Base-by-base conservation (phyloP, 2,888 invertebrate genomes). In the Mellilla xanthometata region DNA sequence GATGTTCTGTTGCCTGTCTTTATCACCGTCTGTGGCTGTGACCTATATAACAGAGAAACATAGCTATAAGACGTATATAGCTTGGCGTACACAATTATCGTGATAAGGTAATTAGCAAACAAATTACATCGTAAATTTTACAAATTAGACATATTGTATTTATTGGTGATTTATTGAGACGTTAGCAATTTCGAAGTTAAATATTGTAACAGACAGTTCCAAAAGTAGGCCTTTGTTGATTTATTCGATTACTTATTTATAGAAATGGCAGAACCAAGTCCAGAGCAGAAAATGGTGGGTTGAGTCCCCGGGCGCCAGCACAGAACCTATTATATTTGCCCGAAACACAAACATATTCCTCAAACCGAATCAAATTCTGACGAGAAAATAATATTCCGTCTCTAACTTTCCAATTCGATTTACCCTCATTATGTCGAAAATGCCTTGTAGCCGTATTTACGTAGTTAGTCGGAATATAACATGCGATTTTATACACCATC, bases 1-100 rank as follows among this genome's bases (percentile, higher is more conserved):
- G 78, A 99, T 98, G 81, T 97, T 96, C 81, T 97, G 97, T 43
- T 96, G 96, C 57, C 98, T 93, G 79, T 98, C 97, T 76, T 96
- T 96, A 85, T 99, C 98, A 36, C 98, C 98, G 82, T 99, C 98
- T 6, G 96, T 97, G 28, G 98, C 99, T 47, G 95, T 96, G 57
- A 99, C 98, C 98, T 99, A 88, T 19, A 28, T 56, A 49, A 42
- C 10, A 39, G 22, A 50, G 48, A 52, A 44, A 39, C 22, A 33
- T 11, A 33, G 23, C 11, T 43, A 34, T 42, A 42, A 29, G 12
- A 13, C 34, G 11, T 3, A 27, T 12, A 22, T 19, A 13, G n/a
- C n/a, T n/a, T n/a, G n/a, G n/a, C n/a, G n/a, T n/a, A n/a, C n/a
- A n/a, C n/a, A 11, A 19, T 19, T 19, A 42, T 8, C 24, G 30